Conservation (phyloP, 2,113 vertebrate species). For the Hippolais icterina region DNA sequence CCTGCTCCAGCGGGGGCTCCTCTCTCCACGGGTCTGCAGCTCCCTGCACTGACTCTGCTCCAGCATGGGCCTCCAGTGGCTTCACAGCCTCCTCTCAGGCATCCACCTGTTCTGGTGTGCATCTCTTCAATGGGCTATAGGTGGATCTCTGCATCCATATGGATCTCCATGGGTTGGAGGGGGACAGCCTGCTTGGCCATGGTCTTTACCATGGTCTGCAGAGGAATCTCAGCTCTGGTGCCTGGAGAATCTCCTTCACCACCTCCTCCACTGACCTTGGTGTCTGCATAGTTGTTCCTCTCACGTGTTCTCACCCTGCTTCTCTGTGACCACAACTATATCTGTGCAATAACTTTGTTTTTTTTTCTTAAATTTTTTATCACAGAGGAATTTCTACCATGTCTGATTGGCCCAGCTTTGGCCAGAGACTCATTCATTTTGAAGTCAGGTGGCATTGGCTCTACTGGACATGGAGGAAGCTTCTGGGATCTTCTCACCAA, state of each 20-base stretch:
- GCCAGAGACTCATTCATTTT: accelerated
- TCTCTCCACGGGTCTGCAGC: neutral
- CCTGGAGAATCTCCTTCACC: neutral
- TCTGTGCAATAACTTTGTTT: accelerated
- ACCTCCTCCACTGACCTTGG: neutral
- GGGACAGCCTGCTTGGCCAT: neutral
- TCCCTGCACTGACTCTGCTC: neutral
- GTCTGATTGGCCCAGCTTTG: neutral
- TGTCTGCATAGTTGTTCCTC: neutral
- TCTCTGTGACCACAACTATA: accelerated
- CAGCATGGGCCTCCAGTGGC: neutral
- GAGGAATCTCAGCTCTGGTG: too few relatives aligned
- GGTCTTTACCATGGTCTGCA: too few relatives aligned
- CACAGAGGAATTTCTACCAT: neutral
- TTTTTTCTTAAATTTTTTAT: neutral
- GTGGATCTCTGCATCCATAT: neutral
- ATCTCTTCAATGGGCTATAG: too few relatives aligned
- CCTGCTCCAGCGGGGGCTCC: neutral
- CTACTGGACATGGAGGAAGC: neutral
- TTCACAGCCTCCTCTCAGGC: neutral
- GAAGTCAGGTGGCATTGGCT: neutral
- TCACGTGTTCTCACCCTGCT: neutral
- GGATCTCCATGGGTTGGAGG: neutral
- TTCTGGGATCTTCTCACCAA: neutral
- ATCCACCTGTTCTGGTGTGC: neutral